These are phyloP conservation scores for fruit fly (Drosophila melanogaster) DNA, from an alignment of 1,140 invertebrate genomes.

Conservation along the genomic window DNA sequence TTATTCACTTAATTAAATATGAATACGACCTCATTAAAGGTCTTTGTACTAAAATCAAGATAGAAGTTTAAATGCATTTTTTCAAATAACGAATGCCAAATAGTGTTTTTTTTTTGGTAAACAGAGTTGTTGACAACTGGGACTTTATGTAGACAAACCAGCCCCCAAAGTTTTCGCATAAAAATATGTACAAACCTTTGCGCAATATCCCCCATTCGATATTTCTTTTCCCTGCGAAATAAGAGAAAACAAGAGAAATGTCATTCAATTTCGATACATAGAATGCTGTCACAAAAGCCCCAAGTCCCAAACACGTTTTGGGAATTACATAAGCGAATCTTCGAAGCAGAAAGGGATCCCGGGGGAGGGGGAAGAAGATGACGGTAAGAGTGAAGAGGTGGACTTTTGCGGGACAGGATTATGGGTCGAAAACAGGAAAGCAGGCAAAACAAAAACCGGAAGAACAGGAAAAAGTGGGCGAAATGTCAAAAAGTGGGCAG, in stretches of 20 bases:
- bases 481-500: conserved; percentile 78
- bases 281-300: conserved; percentile 70
- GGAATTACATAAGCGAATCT: conserved; percentile 68
- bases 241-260: conserved; percentile 30
- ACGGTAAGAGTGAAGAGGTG: background rate
- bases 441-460: conserved; percentile 81
- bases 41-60: too few relatives aligned
- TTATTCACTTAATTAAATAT: too few relatives aligned
- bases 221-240: background rate
- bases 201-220: background rate
- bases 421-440: conserved; percentile 79
- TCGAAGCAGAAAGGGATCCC: background rate
- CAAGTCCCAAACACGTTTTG: conserved; percentile 69
- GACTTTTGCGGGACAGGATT: conserved; percentile 64
- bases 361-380: conserved; percentile 3
- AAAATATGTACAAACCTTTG: conserved; percentile 4
- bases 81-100: background rate
- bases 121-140: background rate
- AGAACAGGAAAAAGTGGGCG: conserved; percentile 83
- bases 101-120: background rate
- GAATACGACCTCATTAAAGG: too few relatives aligned
- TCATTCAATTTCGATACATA: conserved; percentile 68
- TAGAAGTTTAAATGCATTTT: too few relatives aligned
- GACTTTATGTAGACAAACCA: background rate
- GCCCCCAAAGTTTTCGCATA: background rate